phyloP scores from a whole-genome alignment of 1,140 invertebrate species.

The Caerostris extrusa region DNA sequence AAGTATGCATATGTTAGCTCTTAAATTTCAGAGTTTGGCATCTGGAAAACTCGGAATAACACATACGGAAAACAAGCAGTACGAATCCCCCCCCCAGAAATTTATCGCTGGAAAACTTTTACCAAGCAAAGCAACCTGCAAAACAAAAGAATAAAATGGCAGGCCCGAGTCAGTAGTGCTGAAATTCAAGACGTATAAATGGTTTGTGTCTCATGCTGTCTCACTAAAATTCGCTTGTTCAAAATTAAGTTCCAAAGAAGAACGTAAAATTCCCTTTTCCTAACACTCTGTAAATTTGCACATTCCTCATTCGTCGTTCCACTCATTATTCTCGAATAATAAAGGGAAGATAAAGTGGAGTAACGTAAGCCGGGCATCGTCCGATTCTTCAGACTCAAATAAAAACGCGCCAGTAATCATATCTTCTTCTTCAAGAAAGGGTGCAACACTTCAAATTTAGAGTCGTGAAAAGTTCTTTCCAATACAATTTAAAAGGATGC shows the following conservation, averaged over 20 bases:
- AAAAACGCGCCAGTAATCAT: too few species aligned
- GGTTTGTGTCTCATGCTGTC: neutral
- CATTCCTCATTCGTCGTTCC: too few species aligned
- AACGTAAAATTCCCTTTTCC: constrained; percentile 22
- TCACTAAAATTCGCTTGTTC: constrained; percentile 15
- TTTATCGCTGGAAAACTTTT: neutral
- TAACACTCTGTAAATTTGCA: too few species aligned
- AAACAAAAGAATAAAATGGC: neutral
- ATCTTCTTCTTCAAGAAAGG: neutral
- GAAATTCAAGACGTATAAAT: constrained; percentile 8
- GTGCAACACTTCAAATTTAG: constrained; percentile 30
- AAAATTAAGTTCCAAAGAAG: constrained; percentile 1
- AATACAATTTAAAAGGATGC: too few species aligned
- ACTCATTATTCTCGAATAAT: too few species aligned
- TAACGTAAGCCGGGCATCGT: too few species aligned
- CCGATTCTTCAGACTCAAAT: too few species aligned
- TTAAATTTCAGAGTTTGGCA: neutral
- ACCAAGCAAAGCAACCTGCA: neutral
- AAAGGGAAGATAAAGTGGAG: too few species aligned
- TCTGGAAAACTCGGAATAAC: neutral
- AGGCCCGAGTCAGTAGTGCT: neutral
- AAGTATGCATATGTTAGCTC: neutral
- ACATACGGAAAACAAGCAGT: neutral
- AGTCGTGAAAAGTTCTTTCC: neutral
- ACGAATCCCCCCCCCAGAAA: neutral